Percentiles rank a stretch among this genome's conserved stretches.
Evolutionary conservation across 1,140 invertebrate genomes (phyloP).

Genomic region (Drosophila mauritiana): DNA sequence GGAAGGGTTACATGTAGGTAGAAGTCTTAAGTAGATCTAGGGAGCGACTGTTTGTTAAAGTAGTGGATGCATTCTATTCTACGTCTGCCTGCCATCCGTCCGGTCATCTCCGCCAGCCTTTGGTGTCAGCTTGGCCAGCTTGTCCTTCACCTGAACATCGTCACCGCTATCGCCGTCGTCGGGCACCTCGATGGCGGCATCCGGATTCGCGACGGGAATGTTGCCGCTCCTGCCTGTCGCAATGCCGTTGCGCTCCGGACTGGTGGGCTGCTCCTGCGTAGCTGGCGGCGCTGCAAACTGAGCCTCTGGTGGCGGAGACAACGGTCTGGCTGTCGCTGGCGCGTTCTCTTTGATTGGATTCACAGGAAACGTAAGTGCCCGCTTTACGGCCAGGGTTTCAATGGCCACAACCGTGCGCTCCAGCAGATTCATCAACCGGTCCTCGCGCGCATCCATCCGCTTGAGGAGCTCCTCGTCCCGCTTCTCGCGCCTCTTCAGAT

Average conservation of each 20-base stretch:
- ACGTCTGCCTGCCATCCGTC: neutral
- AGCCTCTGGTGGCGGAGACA: neutral
- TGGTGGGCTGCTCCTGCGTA: neutral
- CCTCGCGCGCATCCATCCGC: constrained; percentile 82
- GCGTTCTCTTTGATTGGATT: neutral
- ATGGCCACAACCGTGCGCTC: constrained; percentile 81
- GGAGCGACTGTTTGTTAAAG: constrained; percentile 16
- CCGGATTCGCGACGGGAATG: neutral
- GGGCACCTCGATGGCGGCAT: neutral
- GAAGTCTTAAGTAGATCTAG: constrained; percentile 22
- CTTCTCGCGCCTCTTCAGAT: constrained; percentile 79
- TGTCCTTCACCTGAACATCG: constrained; percentile 5
- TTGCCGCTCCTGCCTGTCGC: neutral
- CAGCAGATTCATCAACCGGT: constrained; percentile 71
- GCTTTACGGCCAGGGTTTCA: constrained; percentile 61
- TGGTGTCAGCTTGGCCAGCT: neutral
- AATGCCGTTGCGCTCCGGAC: neutral
- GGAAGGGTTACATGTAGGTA: neutral
- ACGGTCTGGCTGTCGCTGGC: neutral
- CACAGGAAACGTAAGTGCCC: neutral
- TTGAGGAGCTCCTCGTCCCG: constrained; percentile 78
- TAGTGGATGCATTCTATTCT: neutral
- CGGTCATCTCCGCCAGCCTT: constrained; percentile 1
- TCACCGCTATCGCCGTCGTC: constrained; percentile 15
- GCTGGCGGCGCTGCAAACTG: neutral